These are phyloP conservation scores for Nemapogon koenigi DNA, from an alignment of 2,888 invertebrate genomes.

Conservation along the genomic window DNA sequence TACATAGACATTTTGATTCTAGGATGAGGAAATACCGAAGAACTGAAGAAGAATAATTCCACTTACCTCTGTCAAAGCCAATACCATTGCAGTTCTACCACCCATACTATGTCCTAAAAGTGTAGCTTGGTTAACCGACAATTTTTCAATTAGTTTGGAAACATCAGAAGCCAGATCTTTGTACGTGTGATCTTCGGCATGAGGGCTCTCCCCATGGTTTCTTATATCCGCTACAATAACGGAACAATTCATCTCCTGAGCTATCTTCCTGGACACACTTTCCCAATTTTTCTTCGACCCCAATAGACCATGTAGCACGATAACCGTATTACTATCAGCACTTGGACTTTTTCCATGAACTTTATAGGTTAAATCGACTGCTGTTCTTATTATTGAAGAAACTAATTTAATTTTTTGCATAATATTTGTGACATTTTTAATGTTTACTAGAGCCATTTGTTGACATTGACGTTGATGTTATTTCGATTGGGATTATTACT, in stretches of 20 bases:
- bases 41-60: not conserved
- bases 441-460: no score
- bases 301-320: conserved; percentile 85
- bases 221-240: conserved; percentile 85
- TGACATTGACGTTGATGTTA: no score
- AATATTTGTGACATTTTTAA: no score
- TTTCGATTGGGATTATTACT: no score
- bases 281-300: conserved; percentile 92
- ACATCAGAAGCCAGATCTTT: conserved; percentile 78
- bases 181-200: conserved; percentile 74
- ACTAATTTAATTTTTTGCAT: no score
- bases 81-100: conserved; percentile 83
- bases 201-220: conserved; percentile 94
- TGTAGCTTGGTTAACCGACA: conserved; percentile 64
- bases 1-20: no score
- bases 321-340: conserved; percentile 54
- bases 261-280: conserved; percentile 73
- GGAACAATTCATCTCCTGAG: conserved; percentile 70
- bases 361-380: conserved; percentile 25
- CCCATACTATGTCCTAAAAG: conserved; percentile 94
- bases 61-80: conserved; percentile 72
- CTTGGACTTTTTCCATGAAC: conserved; percentile 20
- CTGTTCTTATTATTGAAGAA: conserved; percentile 4
- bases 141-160: conserved; percentile 63
- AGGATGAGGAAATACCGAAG: no score